phyloP scores from a whole-genome alignment of 92 coral and sea anemone species.

The Zoanthus sansibaricus region DNA sequence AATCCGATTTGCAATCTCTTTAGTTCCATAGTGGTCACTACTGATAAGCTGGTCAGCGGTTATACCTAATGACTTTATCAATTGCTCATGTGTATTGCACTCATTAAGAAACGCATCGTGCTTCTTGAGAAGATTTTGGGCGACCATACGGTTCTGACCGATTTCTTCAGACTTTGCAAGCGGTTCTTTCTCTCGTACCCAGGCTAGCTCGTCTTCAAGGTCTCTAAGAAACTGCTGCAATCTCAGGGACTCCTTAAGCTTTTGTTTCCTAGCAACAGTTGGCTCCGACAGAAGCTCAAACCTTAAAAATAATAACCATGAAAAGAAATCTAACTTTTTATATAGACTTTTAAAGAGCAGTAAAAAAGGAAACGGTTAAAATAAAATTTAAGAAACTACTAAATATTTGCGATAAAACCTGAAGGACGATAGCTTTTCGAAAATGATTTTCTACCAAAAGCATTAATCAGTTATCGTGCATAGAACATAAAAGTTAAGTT shows the following conservation, averaged over 20 bases:
- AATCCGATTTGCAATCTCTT: conserved; percentile 74
- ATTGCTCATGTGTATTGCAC: conserved; percentile 83
- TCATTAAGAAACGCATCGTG: conserved; percentile 94
- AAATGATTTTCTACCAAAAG: too few species aligned
- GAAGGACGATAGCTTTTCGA: too few species aligned
- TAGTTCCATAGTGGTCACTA: conserved; percentile 80
- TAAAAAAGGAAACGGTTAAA: too few species aligned
- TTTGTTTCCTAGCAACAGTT: conserved; percentile 69
- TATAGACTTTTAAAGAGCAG: too few species aligned
- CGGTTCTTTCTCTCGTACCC: conserved; percentile 94
- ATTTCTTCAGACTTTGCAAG: conserved; percentile 85
- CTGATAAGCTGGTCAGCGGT: conserved; percentile 78
- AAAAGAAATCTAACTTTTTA: background rate
- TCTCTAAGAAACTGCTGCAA: conserved; percentile 88
- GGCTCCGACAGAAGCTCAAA: conserved; percentile 82
- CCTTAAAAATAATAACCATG: conserved; percentile 38
- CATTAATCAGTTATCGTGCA: too few species aligned
- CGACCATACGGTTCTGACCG: conserved; percentile 85
- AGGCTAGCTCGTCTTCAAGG: conserved; percentile 90
- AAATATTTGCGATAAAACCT: too few species aligned
- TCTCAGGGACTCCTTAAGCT: conserved; percentile 76
- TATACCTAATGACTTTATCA: conserved; percentile 64
- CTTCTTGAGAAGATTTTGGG: conserved; percentile 89
- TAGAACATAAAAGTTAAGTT: too few species aligned
- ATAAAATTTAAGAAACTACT: too few species aligned